These are phyloP conservation scores for Oophaga sylvatica DNA, from an alignment of 2,797 vertebrate species.

Conservation along the genomic window DNA sequence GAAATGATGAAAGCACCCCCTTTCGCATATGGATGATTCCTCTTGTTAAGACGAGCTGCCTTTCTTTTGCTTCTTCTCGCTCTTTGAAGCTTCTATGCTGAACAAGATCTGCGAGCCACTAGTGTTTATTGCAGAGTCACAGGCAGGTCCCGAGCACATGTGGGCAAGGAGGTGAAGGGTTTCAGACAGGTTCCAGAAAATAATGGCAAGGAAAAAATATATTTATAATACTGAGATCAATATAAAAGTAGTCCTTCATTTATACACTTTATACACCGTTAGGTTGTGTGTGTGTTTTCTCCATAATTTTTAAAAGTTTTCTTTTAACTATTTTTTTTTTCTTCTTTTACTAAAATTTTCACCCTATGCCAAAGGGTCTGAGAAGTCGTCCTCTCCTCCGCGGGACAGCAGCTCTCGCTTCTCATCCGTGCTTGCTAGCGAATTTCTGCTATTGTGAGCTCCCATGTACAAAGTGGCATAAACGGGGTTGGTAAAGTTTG, in stretches of 20 bases:
- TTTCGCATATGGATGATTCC: constrained; percentile 7
- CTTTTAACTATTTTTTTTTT: constrained; percentile 63
- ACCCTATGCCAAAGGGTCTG: constrained; percentile 90
- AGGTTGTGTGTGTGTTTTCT: constrained; percentile 68
- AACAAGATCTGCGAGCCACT: constrained; percentile 38
- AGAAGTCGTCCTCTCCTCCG: constrained; percentile 88
- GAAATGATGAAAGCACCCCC: constrained; percentile 53
- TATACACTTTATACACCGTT: constrained; percentile 98
- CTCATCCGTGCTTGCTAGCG: constrained; percentile 96
- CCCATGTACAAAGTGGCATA: constrained; percentile 98
- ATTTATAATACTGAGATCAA: constrained; percentile 96
- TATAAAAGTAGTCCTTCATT: constrained; percentile 99
- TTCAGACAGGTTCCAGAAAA: constrained; percentile 58
- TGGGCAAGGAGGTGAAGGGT: constrained; percentile 43
- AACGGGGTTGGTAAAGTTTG: constrained; percentile 97
- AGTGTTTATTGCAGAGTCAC: constrained; percentile 52
- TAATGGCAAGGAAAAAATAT: constrained; percentile 61
- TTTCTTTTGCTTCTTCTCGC: constrained; percentile 19
- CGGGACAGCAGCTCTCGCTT: constrained; percentile 92
- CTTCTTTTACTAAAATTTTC: constrained; percentile 67
- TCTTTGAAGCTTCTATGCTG: constrained; percentile 33
- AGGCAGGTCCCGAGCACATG: constrained; percentile 46
- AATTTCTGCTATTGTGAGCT: constrained; percentile 92
- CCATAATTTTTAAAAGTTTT: constrained; percentile 55
- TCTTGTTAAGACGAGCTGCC: constrained; percentile 35